A percentile compares a stretch with the other conserved stretches of the same genome.
These are phyloP conservation scores for Zaprionus gabonicus DNA, from an alignment of 1,140 invertebrate species.

Conservation along the genomic window DNA sequence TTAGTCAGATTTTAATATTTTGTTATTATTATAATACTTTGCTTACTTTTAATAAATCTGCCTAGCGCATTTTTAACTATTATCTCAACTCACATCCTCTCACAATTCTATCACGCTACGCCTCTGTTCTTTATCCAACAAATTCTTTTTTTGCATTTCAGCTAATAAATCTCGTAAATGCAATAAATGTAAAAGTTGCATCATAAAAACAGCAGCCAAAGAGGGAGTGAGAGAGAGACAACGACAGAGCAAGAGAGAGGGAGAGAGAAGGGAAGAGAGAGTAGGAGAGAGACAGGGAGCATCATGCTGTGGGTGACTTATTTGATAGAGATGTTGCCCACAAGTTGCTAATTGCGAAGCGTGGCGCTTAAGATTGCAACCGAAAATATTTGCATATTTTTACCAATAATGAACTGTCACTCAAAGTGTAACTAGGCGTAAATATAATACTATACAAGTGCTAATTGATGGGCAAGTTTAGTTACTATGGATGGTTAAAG, in stretches of 20 bases:
- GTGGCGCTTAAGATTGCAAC: background rate
- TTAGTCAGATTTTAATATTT: too few relatives aligned
- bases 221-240: background rate
- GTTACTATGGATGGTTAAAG: conserved; percentile 3
- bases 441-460: background rate
- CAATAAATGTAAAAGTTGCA: conserved; percentile 46
- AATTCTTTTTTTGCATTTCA: conserved; percentile 30
- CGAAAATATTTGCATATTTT: background rate
- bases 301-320: too few relatives aligned
- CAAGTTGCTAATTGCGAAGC: conserved; percentile 6
- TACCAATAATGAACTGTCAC: background rate
- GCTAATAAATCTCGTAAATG: conserved; percentile 42
- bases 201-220: conserved; percentile 19
- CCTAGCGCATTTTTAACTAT: background rate
- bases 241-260: background rate
- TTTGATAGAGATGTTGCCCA: background rate
- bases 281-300: background rate
- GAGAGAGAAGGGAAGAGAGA: background rate
- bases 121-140: conserved; percentile 1
- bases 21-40: too few relatives aligned
- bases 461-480: background rate
- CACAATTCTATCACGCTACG: background rate
- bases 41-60: background rate
- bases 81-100: background rate
- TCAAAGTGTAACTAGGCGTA: background rate